These are phyloP conservation scores for Mormyrus iriodes DNA, from an alignment of 2,113 vertebrate genomes.

Conservation along the genomic window DNA sequence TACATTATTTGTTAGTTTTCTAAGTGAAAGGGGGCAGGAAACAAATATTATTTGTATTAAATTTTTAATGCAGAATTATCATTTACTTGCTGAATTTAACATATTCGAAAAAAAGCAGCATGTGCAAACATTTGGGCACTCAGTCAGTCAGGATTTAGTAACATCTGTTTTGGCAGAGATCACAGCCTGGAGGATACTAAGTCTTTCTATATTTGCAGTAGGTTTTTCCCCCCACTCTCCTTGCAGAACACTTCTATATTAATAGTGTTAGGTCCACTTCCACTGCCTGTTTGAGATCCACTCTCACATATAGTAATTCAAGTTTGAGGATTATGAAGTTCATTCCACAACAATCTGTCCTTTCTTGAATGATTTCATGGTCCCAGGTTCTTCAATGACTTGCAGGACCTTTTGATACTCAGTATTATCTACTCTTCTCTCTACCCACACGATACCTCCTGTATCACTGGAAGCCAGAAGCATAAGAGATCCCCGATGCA, in stretches of 20 bases:
- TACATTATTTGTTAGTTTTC: not conserved
- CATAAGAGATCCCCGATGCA: not conserved
- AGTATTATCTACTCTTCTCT: not conserved
- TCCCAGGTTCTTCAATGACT: not conserved
- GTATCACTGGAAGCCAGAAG: not conserved
- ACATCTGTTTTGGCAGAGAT: not conserved
- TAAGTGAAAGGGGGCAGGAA: not conserved
- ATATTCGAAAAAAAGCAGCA: not conserved
- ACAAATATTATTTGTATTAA: not conserved
- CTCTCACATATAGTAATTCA: not conserved
- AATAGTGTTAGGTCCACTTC: not conserved
- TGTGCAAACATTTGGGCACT: not conserved
- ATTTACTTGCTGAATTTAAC: not conserved
- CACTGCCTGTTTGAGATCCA: not conserved
- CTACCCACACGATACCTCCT: not conserved
- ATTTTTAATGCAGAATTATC: not conserved
- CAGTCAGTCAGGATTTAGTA: not conserved
- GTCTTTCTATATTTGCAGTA: not conserved
- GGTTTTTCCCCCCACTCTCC: not conserved
- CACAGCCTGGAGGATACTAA: not conserved
- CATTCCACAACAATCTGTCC: not conserved
- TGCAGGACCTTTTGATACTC: not conserved
- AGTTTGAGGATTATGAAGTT: not conserved
- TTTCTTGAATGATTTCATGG: not conserved
- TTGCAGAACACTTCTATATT: not conserved